Evolutionary conservation across 2,113 vertebrate species (phyloP).

Genomic region (Leucosticte australis): DNA sequence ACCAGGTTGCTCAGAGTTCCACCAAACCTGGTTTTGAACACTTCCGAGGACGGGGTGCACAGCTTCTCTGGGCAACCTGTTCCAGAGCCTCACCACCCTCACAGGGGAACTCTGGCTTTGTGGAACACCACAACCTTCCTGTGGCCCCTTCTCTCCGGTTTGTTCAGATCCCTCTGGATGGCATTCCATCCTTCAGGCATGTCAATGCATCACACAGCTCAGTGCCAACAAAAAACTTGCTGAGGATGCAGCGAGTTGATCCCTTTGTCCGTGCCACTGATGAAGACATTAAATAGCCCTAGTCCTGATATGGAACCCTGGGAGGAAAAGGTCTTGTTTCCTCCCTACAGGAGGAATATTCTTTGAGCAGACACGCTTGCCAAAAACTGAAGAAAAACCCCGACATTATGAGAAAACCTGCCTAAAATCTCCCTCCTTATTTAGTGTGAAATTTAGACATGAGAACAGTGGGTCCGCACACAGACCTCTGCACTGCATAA

Average conservation of each 20-base stretch:
- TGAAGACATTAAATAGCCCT: background rate
- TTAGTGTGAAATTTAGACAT: background rate
- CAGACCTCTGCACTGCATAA: background rate
- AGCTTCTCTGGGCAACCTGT: background rate
- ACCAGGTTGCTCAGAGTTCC: background rate
- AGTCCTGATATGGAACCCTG: too few species aligned
- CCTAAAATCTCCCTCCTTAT: background rate
- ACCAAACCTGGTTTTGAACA: background rate
- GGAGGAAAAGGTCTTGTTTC: background rate
- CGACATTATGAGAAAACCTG: background rate
- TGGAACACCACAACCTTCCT: background rate
- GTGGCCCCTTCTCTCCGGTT: accelerated
- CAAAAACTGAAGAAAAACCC: background rate
- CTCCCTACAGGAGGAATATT: background rate
- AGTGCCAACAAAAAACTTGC: background rate
- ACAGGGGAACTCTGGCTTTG: background rate
- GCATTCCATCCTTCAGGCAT: background rate
- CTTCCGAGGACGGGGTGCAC: background rate
- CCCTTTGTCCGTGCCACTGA: accelerated
- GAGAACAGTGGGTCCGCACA: background rate
- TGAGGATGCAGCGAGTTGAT: background rate
- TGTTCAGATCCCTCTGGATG: background rate
- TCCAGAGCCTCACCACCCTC: background rate
- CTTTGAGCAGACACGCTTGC: background rate
- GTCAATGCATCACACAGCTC: background rate